Percentiles rank a stretch among this genome's conserved stretches.
phyloP scores from a whole-genome alignment of 1,140 invertebrate genomes.

The Littorina saxatilis region DNA sequence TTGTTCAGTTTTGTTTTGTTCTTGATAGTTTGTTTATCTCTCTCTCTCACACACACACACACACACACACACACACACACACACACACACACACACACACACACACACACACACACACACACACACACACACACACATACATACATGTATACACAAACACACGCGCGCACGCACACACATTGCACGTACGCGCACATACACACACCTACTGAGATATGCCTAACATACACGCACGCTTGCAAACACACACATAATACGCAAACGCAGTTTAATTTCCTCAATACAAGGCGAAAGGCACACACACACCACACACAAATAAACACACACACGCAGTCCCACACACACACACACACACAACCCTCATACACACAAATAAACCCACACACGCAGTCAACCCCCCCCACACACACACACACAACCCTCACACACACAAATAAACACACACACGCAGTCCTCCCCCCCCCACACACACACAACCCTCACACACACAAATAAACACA shows the following conservation, averaged over 20 bases:
- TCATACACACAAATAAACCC: too few relatives aligned
- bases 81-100: background rate
- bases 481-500: too few relatives aligned
- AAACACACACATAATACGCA: background rate
- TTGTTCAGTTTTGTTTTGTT: too few relatives aligned
- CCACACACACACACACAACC: background rate
- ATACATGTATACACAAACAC: background rate
- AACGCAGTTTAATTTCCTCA: too few relatives aligned
- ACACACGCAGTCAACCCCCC: too few relatives aligned
- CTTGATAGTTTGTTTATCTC: too few relatives aligned
- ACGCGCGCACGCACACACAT: background rate
- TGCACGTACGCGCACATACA: background rate
- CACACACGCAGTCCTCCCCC: too few relatives aligned
- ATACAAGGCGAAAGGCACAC: too few relatives aligned
- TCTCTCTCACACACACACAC: too few relatives aligned
- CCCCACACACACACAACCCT: too few relatives aligned
- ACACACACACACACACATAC: constrained; percentile 23
- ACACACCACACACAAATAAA: background rate
- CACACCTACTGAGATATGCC: background rate
- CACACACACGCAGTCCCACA: background rate
- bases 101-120: background rate
- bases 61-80: background rate
- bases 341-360: constrained; percentile 7
- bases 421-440: too few relatives aligned
- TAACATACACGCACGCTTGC: background rate